Percentiles rank a stretch among this genome's conserved stretches.
Conservation (phyloP, 2,113 vertebrate species). For the Oxyruncus cristatus region DNA sequence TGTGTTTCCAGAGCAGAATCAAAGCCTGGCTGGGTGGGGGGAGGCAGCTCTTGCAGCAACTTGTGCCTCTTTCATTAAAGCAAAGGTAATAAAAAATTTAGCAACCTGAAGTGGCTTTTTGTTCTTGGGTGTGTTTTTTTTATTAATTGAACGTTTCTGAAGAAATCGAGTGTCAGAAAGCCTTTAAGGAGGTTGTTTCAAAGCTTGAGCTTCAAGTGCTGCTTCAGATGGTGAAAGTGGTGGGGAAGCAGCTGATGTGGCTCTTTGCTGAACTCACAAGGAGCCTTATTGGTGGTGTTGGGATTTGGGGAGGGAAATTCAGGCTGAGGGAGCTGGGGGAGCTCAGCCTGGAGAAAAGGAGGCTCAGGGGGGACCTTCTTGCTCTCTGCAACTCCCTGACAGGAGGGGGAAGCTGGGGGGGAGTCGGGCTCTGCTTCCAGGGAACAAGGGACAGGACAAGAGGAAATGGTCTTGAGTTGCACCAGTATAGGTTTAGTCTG, state of each 20-base stretch:
- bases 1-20: not conserved
- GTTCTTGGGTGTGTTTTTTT: not conserved
- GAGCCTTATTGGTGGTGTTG: not conserved
- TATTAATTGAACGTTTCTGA: not conserved
- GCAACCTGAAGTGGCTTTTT: not conserved
- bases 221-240: not conserved
- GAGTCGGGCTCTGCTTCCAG: not conserved
- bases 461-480: not conserved
- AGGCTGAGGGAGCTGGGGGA: not conserved
- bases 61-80: not conserved
- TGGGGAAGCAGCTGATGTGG: not conserved
- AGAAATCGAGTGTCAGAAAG: not conserved
- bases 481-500: not conserved
- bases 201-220: not conserved
- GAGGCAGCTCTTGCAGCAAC: not conserved
- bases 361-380: not conserved
- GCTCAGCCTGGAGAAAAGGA: not conserved
- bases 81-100: not conserved
- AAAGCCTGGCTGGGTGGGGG: not conserved
- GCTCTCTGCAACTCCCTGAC: not conserved
- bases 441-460: not conserved
- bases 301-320: not conserved
- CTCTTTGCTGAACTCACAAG: fast-evolving
- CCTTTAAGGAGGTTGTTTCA: not conserved
- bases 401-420: not conserved